Evolutionary conservation across 2,888 invertebrate species (phyloP), one percentile per base, ranked within the genome.

Genomic region (Clistopyga incitator): DNA sequence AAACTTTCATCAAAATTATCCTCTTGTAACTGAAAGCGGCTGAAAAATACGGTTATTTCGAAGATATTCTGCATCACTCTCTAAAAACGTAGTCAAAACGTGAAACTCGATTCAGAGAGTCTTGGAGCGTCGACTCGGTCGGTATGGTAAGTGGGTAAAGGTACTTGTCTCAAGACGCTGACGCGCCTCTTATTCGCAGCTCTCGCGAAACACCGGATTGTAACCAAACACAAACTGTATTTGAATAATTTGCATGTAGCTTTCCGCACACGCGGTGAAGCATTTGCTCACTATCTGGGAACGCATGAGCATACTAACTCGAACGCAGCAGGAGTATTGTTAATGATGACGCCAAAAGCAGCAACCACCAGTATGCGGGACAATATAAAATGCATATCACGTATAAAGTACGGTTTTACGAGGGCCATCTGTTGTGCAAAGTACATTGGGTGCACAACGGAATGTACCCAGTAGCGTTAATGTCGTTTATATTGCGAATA

Each of bases 381-480:
- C 15, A 20, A 67, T 67, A 45, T 42, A 47, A 47, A 67, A 67
- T 59, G 34, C 45, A 65, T 45, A 65, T n/a, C 42, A 67, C n/a
- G 42, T 42, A 42, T 67, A 47, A 47, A 47, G 8, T 45, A 23
- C 45, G 15, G 42, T 67, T 67, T 45, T 10, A 38, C 25, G 20
- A 64, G 11, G 13, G 38, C 3, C 34, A 18, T 64, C 10, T 18
- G 20, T 67, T 67, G 15, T 67, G 45, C 18, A 15, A 45, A 67
- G 18, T 47, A 20, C 47, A 67, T 29, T 59, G 20, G 20, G 18
- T 20, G 20, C 38, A 15, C 47, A 67, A 67, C 47, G 15, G 8
- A 23, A 67, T 25, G 45, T 13, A 42, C 11, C 20, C 20, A 45
- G 25, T 18, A 29, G 23, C 45, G 59, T 59, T 72, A 56, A 45